Evolutionary conservation across 2,797 vertebrate genomes (phyloP).

Genomic region (Eulemur coronatus): DNA sequence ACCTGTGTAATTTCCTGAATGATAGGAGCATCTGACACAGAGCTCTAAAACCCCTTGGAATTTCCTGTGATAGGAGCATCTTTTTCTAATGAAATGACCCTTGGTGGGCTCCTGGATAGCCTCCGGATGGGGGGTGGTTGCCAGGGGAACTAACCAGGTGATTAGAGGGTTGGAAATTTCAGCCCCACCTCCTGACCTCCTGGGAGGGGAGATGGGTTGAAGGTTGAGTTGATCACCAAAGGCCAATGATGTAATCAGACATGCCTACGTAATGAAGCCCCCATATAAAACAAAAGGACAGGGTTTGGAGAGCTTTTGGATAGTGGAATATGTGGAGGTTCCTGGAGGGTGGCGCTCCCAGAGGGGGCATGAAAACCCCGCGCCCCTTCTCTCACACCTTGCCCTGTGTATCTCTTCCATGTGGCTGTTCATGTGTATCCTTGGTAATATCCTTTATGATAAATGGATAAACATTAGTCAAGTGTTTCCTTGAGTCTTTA

Average conservation of each 20-base stretch:
- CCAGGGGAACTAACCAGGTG: background rate
- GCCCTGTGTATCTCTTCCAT: background rate
- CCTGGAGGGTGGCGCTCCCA: background rate
- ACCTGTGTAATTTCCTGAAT: slow-evolving; percentile 42
- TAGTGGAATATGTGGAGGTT: background rate
- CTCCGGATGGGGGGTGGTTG: background rate
- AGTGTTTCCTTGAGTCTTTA: background rate
- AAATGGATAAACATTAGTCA: background rate
- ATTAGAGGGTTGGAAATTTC: background rate
- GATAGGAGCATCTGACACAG: background rate
- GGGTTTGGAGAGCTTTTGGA: background rate
- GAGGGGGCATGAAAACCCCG: background rate
- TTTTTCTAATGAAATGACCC: background rate
- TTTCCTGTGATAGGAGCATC: background rate
- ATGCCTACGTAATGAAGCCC: background rate
- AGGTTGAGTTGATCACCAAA: background rate
- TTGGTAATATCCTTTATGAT: background rate
- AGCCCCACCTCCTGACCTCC: background rate
- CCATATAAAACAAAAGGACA: background rate
- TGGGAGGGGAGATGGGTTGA: background rate
- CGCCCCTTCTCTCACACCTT: background rate
- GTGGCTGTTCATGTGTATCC: background rate
- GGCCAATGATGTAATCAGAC: background rate
- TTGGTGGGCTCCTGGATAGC: background rate
- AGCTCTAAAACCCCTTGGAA: background rate